Evolutionary conservation across 2,888 invertebrate species (phyloP), one percentile per base, ranked within the genome.

Genomic region (Amorpha juglandis): DNA sequence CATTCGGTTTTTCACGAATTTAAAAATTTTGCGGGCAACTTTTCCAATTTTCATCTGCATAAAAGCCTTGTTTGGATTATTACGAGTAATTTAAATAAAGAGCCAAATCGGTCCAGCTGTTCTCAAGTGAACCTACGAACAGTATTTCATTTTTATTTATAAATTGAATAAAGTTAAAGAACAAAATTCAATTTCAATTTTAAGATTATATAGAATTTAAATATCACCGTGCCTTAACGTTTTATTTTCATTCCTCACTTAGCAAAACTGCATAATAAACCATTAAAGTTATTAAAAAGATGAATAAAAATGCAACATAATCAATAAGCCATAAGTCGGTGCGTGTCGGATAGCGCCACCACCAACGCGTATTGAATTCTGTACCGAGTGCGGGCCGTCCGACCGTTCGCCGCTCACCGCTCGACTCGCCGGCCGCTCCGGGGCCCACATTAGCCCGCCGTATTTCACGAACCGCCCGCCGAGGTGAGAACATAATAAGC

Each of bases 401-500:
- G 51, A 51, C 51, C 21, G 51, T 12, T 51, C 51, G 51, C 19
- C 51, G 27, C 14, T 75, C 74, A 74, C 72, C 76, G 69, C 65
- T 64, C 72, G 14, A 9, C 47, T 6, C 48, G 48, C 47, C 47
- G 47, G 47, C 47, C 47, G 47, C 48, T 50, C 75, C 71, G 74
- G 87, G 91, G 80, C 84, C 83, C 87, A 81, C 85, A 91, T 92
- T 91, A 92, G 84, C 86, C 86, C 79, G 86, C 88, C 88, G 91
- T 91, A 92, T 92, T 91, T 92, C 89, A 92, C 89, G 85, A 88
- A 78, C 80, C 85, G 78, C 83, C 90, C 86, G 89, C 83, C 86
- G 91, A 93, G 92, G 92, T 93, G 92, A 92, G 92, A 93, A 92
- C 91, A 88, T 92, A 92, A 93, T 93, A 92, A 92, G 92, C 91